Percentiles rank a stretch among this genome's conserved stretches.
phyloP scores from a whole-genome alignment of 2,113 vertebrate genomes.

The Coptodon rendalli region DNA sequence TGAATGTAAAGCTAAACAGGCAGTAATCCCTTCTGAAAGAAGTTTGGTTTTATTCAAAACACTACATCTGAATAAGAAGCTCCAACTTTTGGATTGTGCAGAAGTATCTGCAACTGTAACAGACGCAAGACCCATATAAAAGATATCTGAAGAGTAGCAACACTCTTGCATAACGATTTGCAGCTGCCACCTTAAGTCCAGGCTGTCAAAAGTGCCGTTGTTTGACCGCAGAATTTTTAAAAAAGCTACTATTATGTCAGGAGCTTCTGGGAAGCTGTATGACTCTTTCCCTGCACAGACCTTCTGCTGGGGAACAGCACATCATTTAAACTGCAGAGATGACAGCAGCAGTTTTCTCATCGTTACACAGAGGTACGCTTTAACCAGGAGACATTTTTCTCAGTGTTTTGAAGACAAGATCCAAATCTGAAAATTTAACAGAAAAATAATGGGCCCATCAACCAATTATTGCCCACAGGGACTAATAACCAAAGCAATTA shows the following conservation, averaged over 20 bases:
- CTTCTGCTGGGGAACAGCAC: not conserved
- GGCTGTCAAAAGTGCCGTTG: not conserved
- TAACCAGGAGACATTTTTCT: not conserved
- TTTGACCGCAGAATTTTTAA: not conserved
- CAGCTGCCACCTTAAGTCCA: not conserved
- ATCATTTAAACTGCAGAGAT: not conserved
- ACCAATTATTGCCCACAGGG: slow-evolving; percentile 26
- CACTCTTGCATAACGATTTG: not conserved
- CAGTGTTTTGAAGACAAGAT: not conserved
- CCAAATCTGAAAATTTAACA: slow-evolving; percentile 4
- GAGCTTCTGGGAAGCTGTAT: not conserved
- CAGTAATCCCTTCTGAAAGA: not conserved
- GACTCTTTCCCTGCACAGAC: not conserved
- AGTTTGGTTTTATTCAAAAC: not conserved
- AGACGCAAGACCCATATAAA: not conserved
- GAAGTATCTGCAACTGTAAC: not conserved
- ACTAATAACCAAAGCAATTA: slow-evolving; percentile 33
- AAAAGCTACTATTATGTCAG: not conserved
- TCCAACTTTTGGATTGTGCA: not conserved
- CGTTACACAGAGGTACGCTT: not conserved
- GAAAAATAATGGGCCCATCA: slow-evolving; percentile 26
- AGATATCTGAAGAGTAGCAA: not conserved
- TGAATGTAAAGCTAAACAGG: not conserved
- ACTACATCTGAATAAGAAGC: not conserved
- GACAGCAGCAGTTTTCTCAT: not conserved